Base-by-base conservation (phyloP, 2,113 vertebrate species). In the Rutilus rutilus region DNA sequence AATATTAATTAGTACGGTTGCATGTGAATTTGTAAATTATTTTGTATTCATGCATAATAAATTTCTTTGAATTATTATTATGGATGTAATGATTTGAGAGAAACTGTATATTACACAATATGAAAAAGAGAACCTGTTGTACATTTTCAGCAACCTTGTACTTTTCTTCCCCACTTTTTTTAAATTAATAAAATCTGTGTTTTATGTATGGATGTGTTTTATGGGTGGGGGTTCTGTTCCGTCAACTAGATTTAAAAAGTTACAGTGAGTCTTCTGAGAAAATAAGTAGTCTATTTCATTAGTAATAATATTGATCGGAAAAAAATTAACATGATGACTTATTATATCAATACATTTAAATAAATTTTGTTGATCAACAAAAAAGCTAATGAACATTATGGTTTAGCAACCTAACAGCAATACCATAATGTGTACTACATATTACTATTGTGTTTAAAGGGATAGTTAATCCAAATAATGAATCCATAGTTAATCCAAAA, bases 21-120 rank as follows among this genome's bases (percentile, higher is more conserved):
- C 88, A 86, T 89, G 80, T 69, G 77, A 80, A 78, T 77, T 87
- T 89, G 78, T 87, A 85, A 77, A 85, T 87, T 52, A 84, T 88
- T 89, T 89, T 89, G 50, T 89, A 89, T 87, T 86, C 47, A 84
- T 88, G 47, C 75, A 76, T 84, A 86, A 27, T 8, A 85, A 1
- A 87, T 62, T 74, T 42, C 52, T 87, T 27, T 76, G 81, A 84
- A 86, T 86, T 83, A 83, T 78, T 83, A 83, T 83, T 59, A 85
- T 83, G 36, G 54, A 85, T 75, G 86, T 30, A 50, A 77, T 85
- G 19, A 78, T 85, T 59, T 83, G 6, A 65, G 50, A 73, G 71
- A 78, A 77, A 81, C 2, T 57, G 47, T 83, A 83, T 83, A 74
- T 50, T 65, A 52, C 52, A 42, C 73, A 67, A 82, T 65, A 74